Evolutionary conservation across 2,113 vertebrate species (phyloP).

Genomic region (Scytalopus superciliaris): DNA sequence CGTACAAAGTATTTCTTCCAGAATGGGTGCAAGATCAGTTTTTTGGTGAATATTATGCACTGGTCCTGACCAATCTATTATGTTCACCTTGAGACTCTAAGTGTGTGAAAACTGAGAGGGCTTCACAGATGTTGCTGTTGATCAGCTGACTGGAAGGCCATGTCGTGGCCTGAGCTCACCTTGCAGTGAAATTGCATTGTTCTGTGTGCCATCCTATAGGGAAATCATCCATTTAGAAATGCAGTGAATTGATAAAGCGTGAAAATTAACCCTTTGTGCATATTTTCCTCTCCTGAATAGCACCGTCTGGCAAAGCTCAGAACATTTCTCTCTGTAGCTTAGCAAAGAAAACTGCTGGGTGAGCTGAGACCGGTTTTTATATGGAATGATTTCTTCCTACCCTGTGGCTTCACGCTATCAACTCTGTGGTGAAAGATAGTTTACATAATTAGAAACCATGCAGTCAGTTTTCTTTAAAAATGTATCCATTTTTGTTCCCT

Average conservation of each 20-base stretch:
- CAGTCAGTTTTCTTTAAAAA: not conserved
- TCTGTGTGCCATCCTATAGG: not conserved
- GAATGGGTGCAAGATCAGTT: not conserved
- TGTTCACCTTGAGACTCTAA: not conserved
- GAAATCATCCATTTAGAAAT: not conserved
- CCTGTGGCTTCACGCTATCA: not conserved
- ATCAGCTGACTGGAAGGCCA: not conserved
- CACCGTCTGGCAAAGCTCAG: not conserved
- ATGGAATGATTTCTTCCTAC: not conserved
- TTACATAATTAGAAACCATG: not conserved
- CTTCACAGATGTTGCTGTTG: not conserved
- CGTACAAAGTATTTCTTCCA: not conserved
- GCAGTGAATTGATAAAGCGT: not conserved
- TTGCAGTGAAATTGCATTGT: accelerated
- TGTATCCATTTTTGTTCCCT: not conserved
- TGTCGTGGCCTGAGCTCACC: not conserved
- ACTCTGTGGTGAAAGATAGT: not conserved
- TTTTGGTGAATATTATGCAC: not conserved
- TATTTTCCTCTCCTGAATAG: not conserved
- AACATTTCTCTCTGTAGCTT: not conserved
- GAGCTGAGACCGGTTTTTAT: not conserved
- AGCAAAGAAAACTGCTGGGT: not conserved
- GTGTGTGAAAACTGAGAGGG: not conserved
- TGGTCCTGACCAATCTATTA: not conserved
- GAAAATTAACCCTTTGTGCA: not conserved